phyloP scores from a whole-genome alignment of 2,888 invertebrate species.

The Melipona bicolor region DNA sequence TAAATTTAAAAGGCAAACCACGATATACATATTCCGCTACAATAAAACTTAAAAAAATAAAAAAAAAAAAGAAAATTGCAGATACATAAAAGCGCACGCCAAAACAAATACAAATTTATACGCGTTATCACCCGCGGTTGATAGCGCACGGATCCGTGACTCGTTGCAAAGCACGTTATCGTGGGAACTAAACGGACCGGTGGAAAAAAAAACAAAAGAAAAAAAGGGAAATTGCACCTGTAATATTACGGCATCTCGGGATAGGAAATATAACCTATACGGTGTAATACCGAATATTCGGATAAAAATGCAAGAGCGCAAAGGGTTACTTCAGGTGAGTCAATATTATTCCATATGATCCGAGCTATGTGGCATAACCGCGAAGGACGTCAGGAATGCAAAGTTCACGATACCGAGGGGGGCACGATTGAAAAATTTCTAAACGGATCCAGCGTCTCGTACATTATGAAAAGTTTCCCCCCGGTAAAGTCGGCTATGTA shows the following conservation, averaged over 20 bases:
- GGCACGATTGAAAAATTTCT: conserved; percentile 62
- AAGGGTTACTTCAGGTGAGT: conserved; percentile 41
- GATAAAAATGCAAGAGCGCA: conserved; percentile 32
- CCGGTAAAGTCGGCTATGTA: conserved; percentile 31
- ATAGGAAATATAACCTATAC: background rate
- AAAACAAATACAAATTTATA: conserved; percentile 29
- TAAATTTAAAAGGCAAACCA: background rate
- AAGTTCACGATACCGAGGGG: conserved; percentile 52
- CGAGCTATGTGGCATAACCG: conserved; percentile 50
- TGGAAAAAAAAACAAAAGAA: background rate
- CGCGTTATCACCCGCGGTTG: conserved; percentile 30
- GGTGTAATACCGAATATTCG: conserved; percentile 15
- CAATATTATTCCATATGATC: conserved; percentile 53
- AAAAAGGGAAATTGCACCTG: background rate
- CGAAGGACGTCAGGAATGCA: conserved; percentile 48
- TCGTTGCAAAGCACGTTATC: background rate
- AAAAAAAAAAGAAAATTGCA: background rate
- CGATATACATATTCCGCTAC: too few species aligned
- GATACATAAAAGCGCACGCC: conserved; percentile 1
- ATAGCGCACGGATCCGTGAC: conserved; percentile 40
- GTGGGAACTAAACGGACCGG: conserved; percentile 27
- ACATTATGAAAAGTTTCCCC: conserved; percentile 62
- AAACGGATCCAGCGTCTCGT: conserved; percentile 47
- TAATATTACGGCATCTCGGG: background rate
- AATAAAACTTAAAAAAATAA: background rate